These are phyloP conservation scores for Allacma fusca DNA, from an alignment of 2,888 invertebrate genomes.

Conservation along the genomic window DNA sequence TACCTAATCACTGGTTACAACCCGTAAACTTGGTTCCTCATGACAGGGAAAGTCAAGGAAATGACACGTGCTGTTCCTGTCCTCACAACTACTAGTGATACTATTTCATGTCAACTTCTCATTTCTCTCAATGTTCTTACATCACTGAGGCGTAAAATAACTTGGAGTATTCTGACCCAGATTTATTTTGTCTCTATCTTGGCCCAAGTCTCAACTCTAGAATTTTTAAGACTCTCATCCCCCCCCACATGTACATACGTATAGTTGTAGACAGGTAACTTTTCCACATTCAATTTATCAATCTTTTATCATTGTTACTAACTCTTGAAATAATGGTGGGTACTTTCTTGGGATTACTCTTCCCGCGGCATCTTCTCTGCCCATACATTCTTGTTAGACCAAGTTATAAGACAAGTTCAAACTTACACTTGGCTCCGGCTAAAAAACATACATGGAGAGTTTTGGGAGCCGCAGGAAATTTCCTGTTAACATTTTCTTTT, in stretches of 20 bases:
- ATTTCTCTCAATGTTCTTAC: no score
- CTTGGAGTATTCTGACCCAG: no score
- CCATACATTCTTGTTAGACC: slow-evolving; percentile 1
- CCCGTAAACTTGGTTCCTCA: no score
- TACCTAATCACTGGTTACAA: no score
- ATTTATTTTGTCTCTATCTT: no score
- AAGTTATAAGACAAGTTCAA: slow-evolving; percentile 7
- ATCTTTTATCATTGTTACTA: slow-evolving; percentile 13
- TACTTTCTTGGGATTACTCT: not conserved
- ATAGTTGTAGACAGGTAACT: not conserved
- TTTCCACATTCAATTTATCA: slow-evolving; percentile 2
- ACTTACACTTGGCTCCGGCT: not conserved
- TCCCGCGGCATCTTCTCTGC: not conserved
- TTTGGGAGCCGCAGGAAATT: not conserved
- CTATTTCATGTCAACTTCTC: no score
- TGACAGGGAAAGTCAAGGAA: no score
- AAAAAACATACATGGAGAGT: not conserved
- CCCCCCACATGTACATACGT: not conserved
- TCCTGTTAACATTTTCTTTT: slow-evolving; percentile 1
- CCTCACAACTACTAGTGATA: no score
- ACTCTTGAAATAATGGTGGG: not conserved
- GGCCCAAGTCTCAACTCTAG: no score
- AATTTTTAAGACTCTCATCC: not conserved
- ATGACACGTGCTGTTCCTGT: no score
- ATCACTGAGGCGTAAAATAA: no score